Evolutionary conservation across 2,888 invertebrate genomes (phyloP).

Genomic region (Pasiphila rectangulata): DNA sequence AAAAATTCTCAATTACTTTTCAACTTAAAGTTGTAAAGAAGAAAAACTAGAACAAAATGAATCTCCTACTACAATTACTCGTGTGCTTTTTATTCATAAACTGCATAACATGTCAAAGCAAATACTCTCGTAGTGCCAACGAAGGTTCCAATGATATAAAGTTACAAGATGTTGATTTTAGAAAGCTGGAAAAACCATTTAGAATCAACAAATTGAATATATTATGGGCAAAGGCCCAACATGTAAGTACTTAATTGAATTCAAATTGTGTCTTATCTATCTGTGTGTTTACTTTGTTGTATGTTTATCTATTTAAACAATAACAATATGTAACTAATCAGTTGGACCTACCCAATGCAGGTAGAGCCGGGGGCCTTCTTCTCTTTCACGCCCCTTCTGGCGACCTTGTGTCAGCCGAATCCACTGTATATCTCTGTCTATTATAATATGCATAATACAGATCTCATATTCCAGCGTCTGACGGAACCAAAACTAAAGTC

Average conservation of each 20-base stretch:
- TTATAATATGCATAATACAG: too few relatives aligned
- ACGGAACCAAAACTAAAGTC: conserved; percentile 92
- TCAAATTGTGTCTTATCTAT: too few relatives aligned
- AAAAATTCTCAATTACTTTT: too few relatives aligned
- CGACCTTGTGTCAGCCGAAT: too few relatives aligned
- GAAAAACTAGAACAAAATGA: not conserved
- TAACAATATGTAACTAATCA: too few relatives aligned
- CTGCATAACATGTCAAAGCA: conserved; percentile 72
- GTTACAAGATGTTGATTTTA: conserved; percentile 77
- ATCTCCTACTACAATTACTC: conserved; percentile 1
- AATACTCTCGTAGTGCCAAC: conserved; percentile 83
- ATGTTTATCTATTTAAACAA: too few relatives aligned
- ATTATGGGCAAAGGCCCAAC: conserved; percentile 94
- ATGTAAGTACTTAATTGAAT: conserved; percentile 83
- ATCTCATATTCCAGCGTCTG: conserved; percentile 84
- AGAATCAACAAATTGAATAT: conserved; percentile 94
- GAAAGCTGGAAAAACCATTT: conserved; percentile 90
- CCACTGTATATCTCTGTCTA: too few relatives aligned
- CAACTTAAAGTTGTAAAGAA: too few relatives aligned
- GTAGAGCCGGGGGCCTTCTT: too few relatives aligned
- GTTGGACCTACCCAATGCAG: too few relatives aligned
- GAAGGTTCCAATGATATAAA: conserved; percentile 69
- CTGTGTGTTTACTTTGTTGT: too few relatives aligned
- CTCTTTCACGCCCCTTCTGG: too few relatives aligned
- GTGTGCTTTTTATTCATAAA: conserved; percentile 33